Conservation (phyloP, 2,113 vertebrate species). For the Okapia johnstoni region DNA sequence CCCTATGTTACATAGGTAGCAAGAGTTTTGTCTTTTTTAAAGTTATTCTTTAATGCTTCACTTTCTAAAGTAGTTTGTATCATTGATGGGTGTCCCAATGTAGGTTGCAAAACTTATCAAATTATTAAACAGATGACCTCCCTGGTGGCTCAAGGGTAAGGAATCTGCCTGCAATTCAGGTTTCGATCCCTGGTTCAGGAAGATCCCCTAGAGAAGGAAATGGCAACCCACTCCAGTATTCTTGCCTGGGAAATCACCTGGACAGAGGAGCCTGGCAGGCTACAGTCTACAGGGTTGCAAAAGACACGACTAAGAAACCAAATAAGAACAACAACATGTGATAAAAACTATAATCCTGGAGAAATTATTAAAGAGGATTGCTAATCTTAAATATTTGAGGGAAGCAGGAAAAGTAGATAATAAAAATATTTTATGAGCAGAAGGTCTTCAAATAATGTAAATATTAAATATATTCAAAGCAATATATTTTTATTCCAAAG, state of each 20-base stretch:
- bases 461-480: neutral
- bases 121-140: neutral
- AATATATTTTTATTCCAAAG: constrained; percentile 15
- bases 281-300: neutral
- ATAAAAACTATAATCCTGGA: neutral
- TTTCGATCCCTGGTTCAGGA: neutral
- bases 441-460: neutral
- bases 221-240: neutral
- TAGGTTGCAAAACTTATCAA: neutral
- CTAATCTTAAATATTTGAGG: neutral
- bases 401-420: neutral
- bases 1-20: neutral
- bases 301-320: neutral
- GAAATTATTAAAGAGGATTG: neutral
- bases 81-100: neutral
- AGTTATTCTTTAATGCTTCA: constrained; percentile 1
- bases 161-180: neutral
- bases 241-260: neutral
- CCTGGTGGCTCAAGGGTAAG: neutral
- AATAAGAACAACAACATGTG: neutral
- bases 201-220: neutral
- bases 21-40: neutral
- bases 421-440: neutral
- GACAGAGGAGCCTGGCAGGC: neutral
- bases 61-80: neutral